Conservation (phyloP, 2,113 vertebrate species). For the Heterotis niloticus region DNA sequence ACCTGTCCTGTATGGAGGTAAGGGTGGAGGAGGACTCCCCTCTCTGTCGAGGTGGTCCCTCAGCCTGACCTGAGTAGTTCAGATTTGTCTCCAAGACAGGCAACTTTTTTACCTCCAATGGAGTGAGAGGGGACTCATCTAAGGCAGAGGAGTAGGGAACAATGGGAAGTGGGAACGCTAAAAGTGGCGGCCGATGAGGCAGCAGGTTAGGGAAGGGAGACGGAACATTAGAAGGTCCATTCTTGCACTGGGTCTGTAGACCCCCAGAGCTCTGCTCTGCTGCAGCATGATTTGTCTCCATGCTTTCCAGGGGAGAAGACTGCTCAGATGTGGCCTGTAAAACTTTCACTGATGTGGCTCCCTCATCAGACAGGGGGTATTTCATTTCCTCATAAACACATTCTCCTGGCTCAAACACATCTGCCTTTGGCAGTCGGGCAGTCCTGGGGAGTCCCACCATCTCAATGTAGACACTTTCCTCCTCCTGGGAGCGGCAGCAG, state of each 20-base stretch:
- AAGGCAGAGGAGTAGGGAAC: conserved; percentile 89
- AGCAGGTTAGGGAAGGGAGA: conserved; percentile 92
- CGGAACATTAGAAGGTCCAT: conserved; percentile 77
- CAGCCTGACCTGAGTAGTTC: conserved; percentile 76
- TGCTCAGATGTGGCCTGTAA: not conserved
- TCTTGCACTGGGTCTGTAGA: conserved; percentile 39
- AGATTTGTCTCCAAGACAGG: conserved; percentile 90
- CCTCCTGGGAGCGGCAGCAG: conserved; percentile 62
- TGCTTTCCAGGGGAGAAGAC: not conserved
- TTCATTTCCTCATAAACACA: conserved; percentile 97
- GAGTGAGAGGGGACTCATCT: conserved; percentile 91
- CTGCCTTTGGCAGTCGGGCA: conserved; percentile 48
- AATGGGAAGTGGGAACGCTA: conserved; percentile 88
- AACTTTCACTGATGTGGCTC: conserved; percentile 28
- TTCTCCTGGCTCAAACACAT: conserved; percentile 75
- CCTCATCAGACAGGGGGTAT: conserved; percentile 75
- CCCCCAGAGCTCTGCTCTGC: not conserved
- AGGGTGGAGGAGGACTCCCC: conserved; percentile 76
- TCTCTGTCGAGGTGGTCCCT: conserved; percentile 71
- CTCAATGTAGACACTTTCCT: conserved; percentile 90
- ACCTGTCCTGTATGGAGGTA: conserved; percentile 69
- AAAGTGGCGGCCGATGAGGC: conserved; percentile 83
- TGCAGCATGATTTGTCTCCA: not conserved
- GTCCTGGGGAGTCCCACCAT: conserved; percentile 78
- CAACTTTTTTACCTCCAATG: conserved; percentile 89